phyloP scores from a whole-genome alignment of 2,888 invertebrate genomes.

The Melieria picta region DNA sequence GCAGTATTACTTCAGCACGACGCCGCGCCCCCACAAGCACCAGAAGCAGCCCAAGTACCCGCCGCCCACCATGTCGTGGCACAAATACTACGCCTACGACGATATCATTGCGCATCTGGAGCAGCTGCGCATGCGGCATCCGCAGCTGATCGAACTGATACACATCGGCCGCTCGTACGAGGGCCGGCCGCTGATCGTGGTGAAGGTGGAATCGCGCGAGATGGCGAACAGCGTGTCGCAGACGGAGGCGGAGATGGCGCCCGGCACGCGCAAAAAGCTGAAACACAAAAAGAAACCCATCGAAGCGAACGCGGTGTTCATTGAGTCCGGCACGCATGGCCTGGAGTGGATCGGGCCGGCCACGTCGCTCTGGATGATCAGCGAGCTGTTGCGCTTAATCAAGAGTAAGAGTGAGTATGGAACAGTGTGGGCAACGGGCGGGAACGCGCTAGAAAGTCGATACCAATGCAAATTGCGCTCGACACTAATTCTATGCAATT shows the following conservation, averaged over 20 bases:
- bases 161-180: slow-evolving; percentile 80
- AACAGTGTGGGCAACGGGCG: too few relatives aligned
- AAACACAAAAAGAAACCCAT: slow-evolving; percentile 67
- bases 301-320: slow-evolving; percentile 79
- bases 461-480: too few relatives aligned
- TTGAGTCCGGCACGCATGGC: slow-evolving; percentile 82
- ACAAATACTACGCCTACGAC: slow-evolving; percentile 76
- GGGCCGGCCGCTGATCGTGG: slow-evolving; percentile 76
- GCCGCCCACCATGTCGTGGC: slow-evolving; percentile 71
- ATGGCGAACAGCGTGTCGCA: slow-evolving; percentile 48
- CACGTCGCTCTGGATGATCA: slow-evolving; percentile 77
- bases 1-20: slow-evolving; percentile 60
- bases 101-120: slow-evolving; percentile 78
- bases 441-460: too few relatives aligned
- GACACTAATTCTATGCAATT: too few relatives aligned
- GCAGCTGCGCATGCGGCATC: slow-evolving; percentile 73
- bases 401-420: slow-evolving; percentile 68
- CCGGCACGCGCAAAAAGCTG: slow-evolving; percentile 49
- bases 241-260: slow-evolving; percentile 42
- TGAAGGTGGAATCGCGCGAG: slow-evolving; percentile 71
- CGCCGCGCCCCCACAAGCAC: slow-evolving; percentile 25
- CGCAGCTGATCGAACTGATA: slow-evolving; percentile 73
- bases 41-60: slow-evolving; percentile 30
- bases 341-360: slow-evolving; percentile 86
- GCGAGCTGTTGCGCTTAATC: slow-evolving; percentile 74